Base-by-base conservation (phyloP, 2,113 vertebrate genomes). In the Thryonomys swinderianus region DNA sequence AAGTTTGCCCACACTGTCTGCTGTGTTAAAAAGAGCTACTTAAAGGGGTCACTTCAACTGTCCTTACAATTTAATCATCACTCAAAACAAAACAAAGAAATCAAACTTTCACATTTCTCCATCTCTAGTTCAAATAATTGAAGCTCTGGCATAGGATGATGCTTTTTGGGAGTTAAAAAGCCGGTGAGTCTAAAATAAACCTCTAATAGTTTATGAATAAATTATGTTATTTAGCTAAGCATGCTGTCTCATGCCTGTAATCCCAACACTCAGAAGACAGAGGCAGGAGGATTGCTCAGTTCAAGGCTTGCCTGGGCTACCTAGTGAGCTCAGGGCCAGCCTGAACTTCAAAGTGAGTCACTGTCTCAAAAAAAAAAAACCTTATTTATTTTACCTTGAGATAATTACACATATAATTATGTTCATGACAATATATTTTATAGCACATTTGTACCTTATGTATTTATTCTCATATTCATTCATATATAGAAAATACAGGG, bases 161-260 rank as follows among this genome's bases (percentile, higher is more conserved):
- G n/a, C 62, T 16, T 82, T 89, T 48, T 90, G 84, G 93, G 73
- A 93, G 64, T 95, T 96, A 91, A 93, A 64, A 69, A 69, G 21
- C 81, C 85, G 96, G 94, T 96, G 76, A 97, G 83, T 64, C 55
- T 95, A 85, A 89, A 84, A 83, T 76, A 90, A 90, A 2, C 86
- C 57, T 84, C 92, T 40, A 64, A 87, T 57, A 20, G 2, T 81
- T 84, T 51, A 71, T 14, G 85, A 74, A 61, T 76, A 86, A 95
- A 88, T 37, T 87, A 11, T 12, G 53, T 25, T 73, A 6, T n/a
- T n/a, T n/a, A n/a, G n/a, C n/a, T n/a, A n/a, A n/a, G n/a, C n/a
- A n/a, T n/a, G n/a, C n/a, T n/a, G n/a, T n/a, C n/a, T n/a, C n/a
- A n/a, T n/a, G n/a, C n/a, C n/a, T n/a, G n/a, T n/a, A n/a, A n/a